Evolutionary conservation across 2,888 invertebrate species (phyloP).

Genomic region (Eustalomyia histrio): DNA sequence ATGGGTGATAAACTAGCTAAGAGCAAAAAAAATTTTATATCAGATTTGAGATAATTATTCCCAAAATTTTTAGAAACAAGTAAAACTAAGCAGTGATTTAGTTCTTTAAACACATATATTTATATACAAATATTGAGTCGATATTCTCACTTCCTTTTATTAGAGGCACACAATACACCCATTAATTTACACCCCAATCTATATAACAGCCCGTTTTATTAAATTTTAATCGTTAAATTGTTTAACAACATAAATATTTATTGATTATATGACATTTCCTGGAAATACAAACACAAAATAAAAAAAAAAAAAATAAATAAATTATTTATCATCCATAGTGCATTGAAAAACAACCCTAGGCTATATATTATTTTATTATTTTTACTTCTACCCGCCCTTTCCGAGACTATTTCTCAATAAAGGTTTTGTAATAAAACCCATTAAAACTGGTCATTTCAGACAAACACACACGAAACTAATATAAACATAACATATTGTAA

Average conservation of each 20-base stretch:
- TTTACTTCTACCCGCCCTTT: background rate
- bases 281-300: slow-evolving; percentile 26
- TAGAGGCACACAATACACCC: background rate
- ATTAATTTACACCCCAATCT: background rate
- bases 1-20: too few species aligned
- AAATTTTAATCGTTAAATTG: slow-evolving; percentile 46
- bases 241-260: slow-evolving; percentile 55
- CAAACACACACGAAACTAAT: background rate
- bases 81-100: too few species aligned
- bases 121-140: too few species aligned
- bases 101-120: too few species aligned
- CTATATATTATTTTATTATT: slow-evolving; percentile 39
- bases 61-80: too few species aligned
- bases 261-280: slow-evolving; percentile 59
- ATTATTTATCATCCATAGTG: slow-evolving; percentile 48
- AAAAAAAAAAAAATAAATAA: slow-evolving; percentile 4
- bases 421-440: slow-evolving; percentile 27
- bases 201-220: slow-evolving; percentile 2
- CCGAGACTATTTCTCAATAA: slow-evolving; percentile 5
- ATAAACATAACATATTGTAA: slow-evolving; percentile 24
- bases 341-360: slow-evolving; percentile 4
- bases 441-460: slow-evolving; percentile 38
- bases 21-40: too few species aligned
- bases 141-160: background rate
- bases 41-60: too few species aligned